A percentile compares a stretch with the other conserved stretches of the same genome.
Evolutionary conservation across 2,797 vertebrate genomes (phyloP).

Genomic region (Epinephelus malabaricus): DNA sequence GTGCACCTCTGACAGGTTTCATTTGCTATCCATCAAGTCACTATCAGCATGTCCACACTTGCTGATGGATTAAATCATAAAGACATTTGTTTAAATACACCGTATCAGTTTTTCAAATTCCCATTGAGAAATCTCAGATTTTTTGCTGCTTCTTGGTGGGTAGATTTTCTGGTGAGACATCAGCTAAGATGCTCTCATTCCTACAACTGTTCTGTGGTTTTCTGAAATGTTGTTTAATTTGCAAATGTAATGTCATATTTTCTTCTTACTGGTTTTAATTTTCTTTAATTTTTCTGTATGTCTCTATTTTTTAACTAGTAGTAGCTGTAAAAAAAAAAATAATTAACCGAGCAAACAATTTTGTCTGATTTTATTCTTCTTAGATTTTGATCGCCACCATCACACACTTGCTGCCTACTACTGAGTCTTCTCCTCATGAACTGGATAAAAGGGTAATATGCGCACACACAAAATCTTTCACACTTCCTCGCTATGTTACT

Average conservation of each 20-base stretch:
- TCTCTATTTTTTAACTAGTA: too few species aligned
- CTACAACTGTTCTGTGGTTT: neutral
- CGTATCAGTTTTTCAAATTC: neutral
- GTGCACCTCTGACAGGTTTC: neutral
- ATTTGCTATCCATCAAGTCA: neutral
- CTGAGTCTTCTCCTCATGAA: conserved; percentile 95
- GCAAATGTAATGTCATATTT: neutral
- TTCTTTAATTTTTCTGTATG: too few species aligned
- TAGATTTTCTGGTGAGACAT: neutral
- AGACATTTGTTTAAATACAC: neutral
- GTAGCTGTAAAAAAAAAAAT: too few species aligned
- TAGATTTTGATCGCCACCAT: conserved; percentile 98
- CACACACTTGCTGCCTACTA: conserved; percentile 93
- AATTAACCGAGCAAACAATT: neutral
- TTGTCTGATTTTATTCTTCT: conserved; percentile 13
- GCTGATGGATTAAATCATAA: too few species aligned
- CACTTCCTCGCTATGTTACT: neutral
- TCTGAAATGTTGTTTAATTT: neutral
- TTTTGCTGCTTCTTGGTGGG: neutral
- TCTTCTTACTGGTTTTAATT: neutral
- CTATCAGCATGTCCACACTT: too few species aligned
- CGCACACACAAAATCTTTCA: neutral
- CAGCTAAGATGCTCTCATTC: neutral
- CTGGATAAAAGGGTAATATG: conserved; percentile 94
- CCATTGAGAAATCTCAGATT: neutral